A percentile compares a stretch with the other conserved stretches of the same genome.
phyloP scores from a whole-genome alignment of 2,888 invertebrate species.

The Ennomos erosarius region DNA sequence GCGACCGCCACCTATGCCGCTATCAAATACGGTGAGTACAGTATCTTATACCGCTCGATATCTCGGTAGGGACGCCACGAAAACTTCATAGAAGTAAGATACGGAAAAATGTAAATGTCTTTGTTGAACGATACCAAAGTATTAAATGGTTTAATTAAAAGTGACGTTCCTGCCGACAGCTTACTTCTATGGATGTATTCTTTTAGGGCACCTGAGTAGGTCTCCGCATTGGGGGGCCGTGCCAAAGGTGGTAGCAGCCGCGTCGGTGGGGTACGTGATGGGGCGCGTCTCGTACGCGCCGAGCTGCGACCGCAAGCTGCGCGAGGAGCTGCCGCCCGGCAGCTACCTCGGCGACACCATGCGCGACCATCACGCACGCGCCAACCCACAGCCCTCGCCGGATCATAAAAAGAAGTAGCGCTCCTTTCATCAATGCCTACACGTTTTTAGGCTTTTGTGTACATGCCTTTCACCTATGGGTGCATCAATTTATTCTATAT shows the following conservation, averaged over 20 bases:
- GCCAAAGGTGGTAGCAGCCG: slow-evolving; percentile 88
- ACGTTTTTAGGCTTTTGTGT: no score
- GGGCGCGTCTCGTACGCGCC: slow-evolving; percentile 89
- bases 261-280: slow-evolving; percentile 87
- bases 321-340: slow-evolving; percentile 86
- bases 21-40: slow-evolving; percentile 85
- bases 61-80: slow-evolving; percentile 56
- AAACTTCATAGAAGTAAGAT: slow-evolving; percentile 77
- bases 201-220: slow-evolving; percentile 82
- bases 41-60: slow-evolving; percentile 8
- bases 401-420: no score
- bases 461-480: no score
- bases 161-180: slow-evolving; percentile 59
- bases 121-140: slow-evolving; percentile 20
- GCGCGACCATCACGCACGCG: slow-evolving; percentile 71
- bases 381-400: slow-evolving; percentile 45
- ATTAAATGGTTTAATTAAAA: background rate
- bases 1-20: slow-evolving; percentile 87
- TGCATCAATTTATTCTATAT: no score
- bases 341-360: slow-evolving; percentile 89
- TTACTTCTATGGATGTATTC: slow-evolving; percentile 82
- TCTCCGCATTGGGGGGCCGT: slow-evolving; percentile 87
- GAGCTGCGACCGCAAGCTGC: slow-evolving; percentile 90
- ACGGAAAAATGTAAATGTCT: background rate
- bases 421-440: no score